These are phyloP conservation scores for Pectinophora gossypiella DNA, from an alignment of 1,140 invertebrate genomes.

Conservation along the genomic window DNA sequence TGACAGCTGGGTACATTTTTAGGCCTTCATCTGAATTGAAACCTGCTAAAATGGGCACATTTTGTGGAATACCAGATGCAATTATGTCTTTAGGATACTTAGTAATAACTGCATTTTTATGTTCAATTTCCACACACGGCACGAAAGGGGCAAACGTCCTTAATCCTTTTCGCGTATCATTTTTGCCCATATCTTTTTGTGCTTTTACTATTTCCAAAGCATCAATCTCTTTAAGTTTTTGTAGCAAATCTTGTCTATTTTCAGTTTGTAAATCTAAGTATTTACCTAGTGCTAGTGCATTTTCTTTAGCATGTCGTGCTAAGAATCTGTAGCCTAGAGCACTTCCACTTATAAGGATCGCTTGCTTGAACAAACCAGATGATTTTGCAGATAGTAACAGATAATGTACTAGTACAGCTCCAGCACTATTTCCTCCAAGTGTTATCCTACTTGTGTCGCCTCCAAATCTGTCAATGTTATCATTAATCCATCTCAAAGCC, in stretches of 20 bases:
- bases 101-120: constrained; percentile 21
- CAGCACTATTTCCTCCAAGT: constrained; percentile 61
- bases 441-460: constrained; percentile 69
- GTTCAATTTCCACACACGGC: constrained; percentile 21
- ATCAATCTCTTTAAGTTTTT: constrained; percentile 18
- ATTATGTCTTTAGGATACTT: constrained; percentile 18
- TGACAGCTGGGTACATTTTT: constrained; percentile 18
- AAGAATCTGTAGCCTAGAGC: constrained; percentile 21
- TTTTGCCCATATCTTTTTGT: constrained; percentile 13
- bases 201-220: constrained; percentile 25
- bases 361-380: constrained; percentile 25
- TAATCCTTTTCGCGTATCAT: constrained; percentile 10
- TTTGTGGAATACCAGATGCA: constrained; percentile 17
- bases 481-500: constrained; percentile 82
- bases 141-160: constrained; percentile 18
- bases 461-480: constrained; percentile 81
- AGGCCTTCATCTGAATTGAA: constrained; percentile 27
- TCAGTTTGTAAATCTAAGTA: constrained; percentile 16
- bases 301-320: constrained; percentile 12
- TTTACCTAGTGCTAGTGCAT: constrained; percentile 14
- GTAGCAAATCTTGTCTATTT: constrained; percentile 6
- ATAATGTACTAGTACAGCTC: constrained; percentile 38
- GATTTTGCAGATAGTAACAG: constrained; percentile 28
- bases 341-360: constrained; percentile 26
- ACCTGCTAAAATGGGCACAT: constrained; percentile 20